These are phyloP conservation scores for Eurystomus glaucurus DNA, from an alignment of 2,797 vertebrate genomes.

Conservation along the genomic window DNA sequence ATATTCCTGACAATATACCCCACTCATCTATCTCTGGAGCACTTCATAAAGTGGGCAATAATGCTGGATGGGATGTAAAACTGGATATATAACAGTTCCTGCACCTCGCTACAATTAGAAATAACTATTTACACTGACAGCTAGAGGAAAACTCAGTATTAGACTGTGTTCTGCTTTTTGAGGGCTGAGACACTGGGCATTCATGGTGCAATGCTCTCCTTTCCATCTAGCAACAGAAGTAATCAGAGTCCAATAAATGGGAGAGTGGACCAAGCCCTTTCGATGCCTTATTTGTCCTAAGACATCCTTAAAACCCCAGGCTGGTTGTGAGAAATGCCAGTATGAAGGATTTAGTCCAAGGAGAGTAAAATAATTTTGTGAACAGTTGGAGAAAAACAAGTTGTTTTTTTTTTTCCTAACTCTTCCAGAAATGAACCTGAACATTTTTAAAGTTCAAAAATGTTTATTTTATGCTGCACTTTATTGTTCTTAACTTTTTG, in stretches of 20 bases:
- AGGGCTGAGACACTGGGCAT: not conserved
- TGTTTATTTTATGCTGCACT: not conserved
- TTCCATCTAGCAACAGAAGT: not conserved
- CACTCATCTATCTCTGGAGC: not conserved
- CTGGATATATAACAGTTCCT: not conserved
- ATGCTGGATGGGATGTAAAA: not conserved
- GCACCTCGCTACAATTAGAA: not conserved
- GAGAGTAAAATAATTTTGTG: not conserved
- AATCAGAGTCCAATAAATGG: not conserved
- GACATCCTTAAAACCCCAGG: not conserved
- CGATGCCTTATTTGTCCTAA: not conserved
- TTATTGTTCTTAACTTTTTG: not conserved
- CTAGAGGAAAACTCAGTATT: not conserved
- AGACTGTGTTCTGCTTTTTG: fast-evolving
- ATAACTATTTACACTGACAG: not conserved
- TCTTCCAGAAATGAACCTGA: not conserved
- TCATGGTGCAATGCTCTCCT: not conserved
- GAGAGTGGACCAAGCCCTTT: not conserved
- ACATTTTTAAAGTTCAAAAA: not conserved
- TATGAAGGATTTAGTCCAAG: not conserved
- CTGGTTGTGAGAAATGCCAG: not conserved
- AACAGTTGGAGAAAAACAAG: not conserved
- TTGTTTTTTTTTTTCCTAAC: not conserved
- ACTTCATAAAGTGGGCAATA: not conserved
- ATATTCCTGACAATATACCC: not conserved